Evolutionary conservation across 2,797 vertebrate species (phyloP).

Genomic region (Enteromius treurensis): DNA sequence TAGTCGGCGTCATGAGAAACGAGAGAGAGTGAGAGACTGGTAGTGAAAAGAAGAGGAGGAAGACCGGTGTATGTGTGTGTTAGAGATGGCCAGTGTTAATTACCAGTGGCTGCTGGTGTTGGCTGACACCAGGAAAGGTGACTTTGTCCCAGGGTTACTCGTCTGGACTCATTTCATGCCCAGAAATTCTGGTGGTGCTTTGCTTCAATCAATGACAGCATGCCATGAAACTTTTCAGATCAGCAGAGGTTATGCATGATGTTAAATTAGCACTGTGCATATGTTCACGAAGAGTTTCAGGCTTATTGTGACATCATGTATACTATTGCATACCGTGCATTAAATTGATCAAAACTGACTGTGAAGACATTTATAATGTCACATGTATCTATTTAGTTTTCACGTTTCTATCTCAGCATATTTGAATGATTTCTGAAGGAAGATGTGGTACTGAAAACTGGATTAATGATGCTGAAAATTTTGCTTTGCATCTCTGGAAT

Average conservation of each 20-base stretch:
- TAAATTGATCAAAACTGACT: background rate
- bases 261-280: background rate
- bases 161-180: constrained; percentile 29
- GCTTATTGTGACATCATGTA: background rate
- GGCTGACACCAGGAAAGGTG: constrained; percentile 45
- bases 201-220: constrained; percentile 8
- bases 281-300: background rate
- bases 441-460: background rate
- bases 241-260: background rate
- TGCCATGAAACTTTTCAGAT: background rate
- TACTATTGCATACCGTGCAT: background rate
- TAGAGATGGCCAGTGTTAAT: constrained; percentile 59
- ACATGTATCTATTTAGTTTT: background rate
- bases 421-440: too few species aligned
- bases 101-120: constrained; percentile 49
- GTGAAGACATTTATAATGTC: background rate
- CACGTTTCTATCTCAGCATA: background rate
- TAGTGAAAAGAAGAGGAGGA: background rate
- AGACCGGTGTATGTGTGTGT: constrained; percentile 1
- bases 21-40: constrained; percentile 1
- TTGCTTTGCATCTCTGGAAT: background rate
- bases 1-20: constrained; percentile 49
- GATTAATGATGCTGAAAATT: background rate
- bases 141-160: constrained; percentile 39
- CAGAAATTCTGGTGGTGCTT: constrained; percentile 28